phyloP scores from a whole-genome alignment of 2,113 vertebrate genomes.

The Alexandromys fortis region DNA sequence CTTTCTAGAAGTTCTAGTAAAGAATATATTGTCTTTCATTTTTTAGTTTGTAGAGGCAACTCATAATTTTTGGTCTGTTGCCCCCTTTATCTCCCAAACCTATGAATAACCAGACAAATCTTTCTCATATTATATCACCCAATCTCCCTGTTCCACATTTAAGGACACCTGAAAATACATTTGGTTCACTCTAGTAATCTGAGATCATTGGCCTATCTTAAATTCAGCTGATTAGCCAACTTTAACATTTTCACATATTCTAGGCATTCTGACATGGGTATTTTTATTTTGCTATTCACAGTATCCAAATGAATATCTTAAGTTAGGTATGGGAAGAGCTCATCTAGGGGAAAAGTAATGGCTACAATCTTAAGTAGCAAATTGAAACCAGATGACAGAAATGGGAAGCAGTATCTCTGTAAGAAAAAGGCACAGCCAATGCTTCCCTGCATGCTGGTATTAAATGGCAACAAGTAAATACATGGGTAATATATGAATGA shows the following conservation, averaged over 20 bases:
- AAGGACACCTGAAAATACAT: background rate
- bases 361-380: slow-evolving; percentile 13
- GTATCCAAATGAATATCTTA: background rate
- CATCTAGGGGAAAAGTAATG: background rate
- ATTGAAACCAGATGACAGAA: background rate
- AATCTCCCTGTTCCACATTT: background rate
- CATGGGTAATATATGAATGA: slow-evolving; percentile 22
- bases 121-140: background rate
- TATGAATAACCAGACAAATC: background rate
- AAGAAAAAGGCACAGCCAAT: slow-evolving; percentile 29
- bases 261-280: background rate
- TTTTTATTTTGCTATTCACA: background rate
- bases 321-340: background rate
- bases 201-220: background rate
- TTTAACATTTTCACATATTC: background rate
- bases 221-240: background rate
- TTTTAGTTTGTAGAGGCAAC: background rate
- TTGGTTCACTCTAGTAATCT: background rate
- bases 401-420: slow-evolving; percentile 8
- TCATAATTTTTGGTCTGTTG: background rate
- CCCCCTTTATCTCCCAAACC: background rate
- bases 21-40: background rate
- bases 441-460: background rate
- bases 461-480: slow-evolving; percentile 33
- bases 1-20: background rate